These are phyloP conservation scores for Sphaerophoria rueppellii DNA, from an alignment of 2,888 invertebrate genomes.

Conservation along the genomic window DNA sequence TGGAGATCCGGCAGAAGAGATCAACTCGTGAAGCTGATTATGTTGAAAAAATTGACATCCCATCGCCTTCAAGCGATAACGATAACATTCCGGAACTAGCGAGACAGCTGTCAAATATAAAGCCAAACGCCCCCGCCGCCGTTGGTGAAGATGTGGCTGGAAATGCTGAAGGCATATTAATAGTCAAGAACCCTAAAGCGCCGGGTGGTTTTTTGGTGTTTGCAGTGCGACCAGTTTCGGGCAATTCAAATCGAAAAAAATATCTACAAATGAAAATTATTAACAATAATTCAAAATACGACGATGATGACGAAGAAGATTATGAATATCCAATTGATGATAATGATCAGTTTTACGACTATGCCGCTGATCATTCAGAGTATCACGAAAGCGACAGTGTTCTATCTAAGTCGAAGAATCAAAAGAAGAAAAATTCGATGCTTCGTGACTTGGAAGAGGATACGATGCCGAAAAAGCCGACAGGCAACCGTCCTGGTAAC, in stretches of 20 bases:
- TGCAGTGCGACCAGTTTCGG: conserved; percentile 43
- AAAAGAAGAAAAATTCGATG: conserved; percentile 22
- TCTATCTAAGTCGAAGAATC: not conserved
- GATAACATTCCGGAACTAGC: not conserved
- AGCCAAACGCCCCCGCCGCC: not conserved
- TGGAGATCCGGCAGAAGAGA: conserved; percentile 21
- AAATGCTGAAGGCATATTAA: conserved; percentile 31
- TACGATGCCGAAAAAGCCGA: too few species aligned
- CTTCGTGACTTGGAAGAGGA: not conserved
- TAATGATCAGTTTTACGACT: not conserved
- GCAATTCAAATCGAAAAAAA: not conserved
- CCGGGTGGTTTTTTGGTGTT: conserved; percentile 35
- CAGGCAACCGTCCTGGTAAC: too few species aligned
- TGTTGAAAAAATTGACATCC: not conserved
- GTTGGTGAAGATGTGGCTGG: not conserved
- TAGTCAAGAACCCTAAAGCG: conserved; percentile 13
- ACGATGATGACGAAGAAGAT: not conserved
- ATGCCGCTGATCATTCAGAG: conserved; percentile 2
- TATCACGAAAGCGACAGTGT: not conserved
- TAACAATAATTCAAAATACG: not conserved
- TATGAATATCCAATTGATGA: not conserved
- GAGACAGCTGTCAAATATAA: not conserved
- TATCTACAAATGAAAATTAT: conserved; percentile 12
- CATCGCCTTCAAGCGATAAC: not conserved
- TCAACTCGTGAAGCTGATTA: not conserved